These are phyloP conservation scores for Parazoanthus atlanticus DNA, from an alignment of 92 coral and sea anemone genomes.

Conservation along the genomic window DNA sequence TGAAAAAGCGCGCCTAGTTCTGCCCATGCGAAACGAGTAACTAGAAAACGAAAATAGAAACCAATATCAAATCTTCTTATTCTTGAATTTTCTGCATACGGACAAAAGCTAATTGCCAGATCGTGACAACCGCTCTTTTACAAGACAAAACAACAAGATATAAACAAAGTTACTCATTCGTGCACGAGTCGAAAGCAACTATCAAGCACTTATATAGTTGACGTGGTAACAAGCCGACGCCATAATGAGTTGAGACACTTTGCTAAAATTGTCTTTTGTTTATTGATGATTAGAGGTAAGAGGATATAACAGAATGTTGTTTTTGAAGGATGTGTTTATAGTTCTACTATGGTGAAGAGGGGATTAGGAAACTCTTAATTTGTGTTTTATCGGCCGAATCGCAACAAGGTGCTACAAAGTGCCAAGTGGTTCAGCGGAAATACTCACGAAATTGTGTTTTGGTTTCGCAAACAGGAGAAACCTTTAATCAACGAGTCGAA, in stretches of 20 bases:
- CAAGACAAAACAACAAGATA: neutral
- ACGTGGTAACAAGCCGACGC: constrained; percentile 5
- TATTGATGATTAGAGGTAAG: constrained; percentile 1
- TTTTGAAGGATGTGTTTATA: neutral
- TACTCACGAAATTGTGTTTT: neutral
- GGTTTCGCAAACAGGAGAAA: neutral
- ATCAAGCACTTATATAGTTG: constrained; percentile 5
- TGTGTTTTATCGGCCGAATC: neutral
- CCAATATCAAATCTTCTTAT: neutral
- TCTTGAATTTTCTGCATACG: neutral
- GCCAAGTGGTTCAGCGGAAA: neutral
- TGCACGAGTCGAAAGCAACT: neutral
- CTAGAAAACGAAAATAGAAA: neutral
- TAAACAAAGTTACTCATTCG: constrained; percentile 19
- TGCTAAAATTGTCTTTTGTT: neutral
- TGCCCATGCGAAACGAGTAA: neutral
- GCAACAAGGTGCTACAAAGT: neutral
- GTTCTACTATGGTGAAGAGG: neutral
- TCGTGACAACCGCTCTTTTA: neutral
- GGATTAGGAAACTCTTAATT: neutral
- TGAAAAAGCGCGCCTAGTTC: neutral
- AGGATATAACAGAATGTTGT: neutral
- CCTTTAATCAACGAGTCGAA: neutral
- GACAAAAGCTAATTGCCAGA: neutral
- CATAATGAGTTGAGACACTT: neutral